A percentile compares a stretch with the other conserved stretches of the same genome.
phyloP scores from a whole-genome alignment of 1,140 invertebrate species.

The Calliopsis andreniformis region DNA sequence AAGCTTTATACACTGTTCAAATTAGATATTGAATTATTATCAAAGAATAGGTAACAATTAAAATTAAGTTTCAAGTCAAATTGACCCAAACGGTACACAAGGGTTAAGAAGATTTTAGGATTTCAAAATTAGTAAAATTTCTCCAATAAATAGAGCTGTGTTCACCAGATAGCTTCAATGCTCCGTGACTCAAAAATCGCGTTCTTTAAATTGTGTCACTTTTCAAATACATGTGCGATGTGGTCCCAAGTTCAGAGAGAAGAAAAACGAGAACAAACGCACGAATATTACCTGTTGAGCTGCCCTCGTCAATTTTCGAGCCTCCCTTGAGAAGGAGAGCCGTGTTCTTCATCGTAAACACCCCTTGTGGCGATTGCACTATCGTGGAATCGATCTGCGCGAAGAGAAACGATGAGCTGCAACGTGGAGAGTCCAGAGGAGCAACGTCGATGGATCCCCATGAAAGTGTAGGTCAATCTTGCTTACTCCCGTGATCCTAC shows the following conservation, averaged over 20 bases:
- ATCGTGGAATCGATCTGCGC: slow-evolving; percentile 39
- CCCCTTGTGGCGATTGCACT: slow-evolving; percentile 5
- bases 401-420: slow-evolving; percentile 44
- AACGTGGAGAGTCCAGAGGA: slow-evolving; percentile 44
- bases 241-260: background rate
- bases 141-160: too few species aligned
- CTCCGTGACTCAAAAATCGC: too few species aligned
- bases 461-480: slow-evolving; percentile 61
- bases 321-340: background rate
- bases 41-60: too few species aligned
- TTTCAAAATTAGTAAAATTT: too few species aligned
- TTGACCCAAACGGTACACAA: too few species aligned
- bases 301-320: slow-evolving; percentile 40
- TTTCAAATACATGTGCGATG: background rate
- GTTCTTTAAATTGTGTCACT: too few species aligned
- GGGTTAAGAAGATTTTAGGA: too few species aligned
- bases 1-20: too few species aligned
- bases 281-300: slow-evolving; percentile 59
- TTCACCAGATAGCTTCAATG: too few species aligned
- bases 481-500: slow-evolving; percentile 16
- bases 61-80: too few species aligned
- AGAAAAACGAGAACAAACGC: slow-evolving; percentile 3
- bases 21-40: too few species aligned
- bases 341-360: too few species aligned
- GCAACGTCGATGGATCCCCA: slow-evolving; percentile 48